phyloP scores from a whole-genome alignment of 2,113 vertebrate genomes.

The Petromus typicus region DNA sequence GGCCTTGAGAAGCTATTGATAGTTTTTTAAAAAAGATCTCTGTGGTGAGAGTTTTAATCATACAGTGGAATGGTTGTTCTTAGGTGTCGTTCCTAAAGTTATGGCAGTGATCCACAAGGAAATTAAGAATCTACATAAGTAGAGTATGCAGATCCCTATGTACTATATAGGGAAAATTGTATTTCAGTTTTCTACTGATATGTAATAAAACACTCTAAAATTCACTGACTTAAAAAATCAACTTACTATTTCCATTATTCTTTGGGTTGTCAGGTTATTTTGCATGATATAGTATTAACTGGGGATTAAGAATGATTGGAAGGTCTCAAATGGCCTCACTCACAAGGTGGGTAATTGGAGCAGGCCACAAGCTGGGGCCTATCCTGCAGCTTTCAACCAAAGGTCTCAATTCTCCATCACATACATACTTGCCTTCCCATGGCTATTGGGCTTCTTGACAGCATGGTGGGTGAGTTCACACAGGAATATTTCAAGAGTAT shows the following conservation, averaged over 20 bases:
- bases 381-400: not conserved
- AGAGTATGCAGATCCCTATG: too few species aligned
- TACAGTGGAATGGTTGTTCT: not conserved
- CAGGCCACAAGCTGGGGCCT: not conserved
- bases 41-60: not conserved
- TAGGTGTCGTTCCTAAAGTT: not conserved
- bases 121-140: not conserved
- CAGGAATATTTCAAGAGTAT: not conserved
- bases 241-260: not conserved
- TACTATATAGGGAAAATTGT: not conserved
- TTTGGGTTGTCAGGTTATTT: not conserved
- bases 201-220: not conserved
- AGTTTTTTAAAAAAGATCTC: not conserved
- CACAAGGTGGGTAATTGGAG: not conserved
- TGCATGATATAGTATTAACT: not conserved
- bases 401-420: not conserved
- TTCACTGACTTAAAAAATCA: not conserved
- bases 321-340: not conserved
- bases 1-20: not conserved
- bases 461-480: not conserved
- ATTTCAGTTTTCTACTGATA: not conserved
- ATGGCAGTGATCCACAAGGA: not conserved
- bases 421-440: not conserved
- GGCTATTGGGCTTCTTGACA: not conserved
- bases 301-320: not conserved